Evolutionary conservation across 1,140 invertebrate species (phyloP), one percentile per base, ranked within the genome.

Genomic region (Drosophila auraria): DNA sequence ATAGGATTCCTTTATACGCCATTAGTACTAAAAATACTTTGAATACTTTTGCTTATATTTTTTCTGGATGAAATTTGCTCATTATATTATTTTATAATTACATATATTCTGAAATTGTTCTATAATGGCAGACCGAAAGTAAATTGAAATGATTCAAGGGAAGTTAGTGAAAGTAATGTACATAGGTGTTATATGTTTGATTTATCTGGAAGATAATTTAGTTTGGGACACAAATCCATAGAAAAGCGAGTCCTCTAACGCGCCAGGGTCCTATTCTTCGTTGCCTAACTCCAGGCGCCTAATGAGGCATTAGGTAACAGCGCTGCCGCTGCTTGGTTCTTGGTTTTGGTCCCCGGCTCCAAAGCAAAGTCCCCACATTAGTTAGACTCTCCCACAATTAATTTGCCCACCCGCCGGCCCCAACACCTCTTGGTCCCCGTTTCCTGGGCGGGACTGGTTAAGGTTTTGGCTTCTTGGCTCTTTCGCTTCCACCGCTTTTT

Each of bases 331-430:
- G 27, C n/a, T n/a, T n/a, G n/a, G n/a, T n/a, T n/a, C 54, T 40
- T 38, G 53, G 30, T 38, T 38, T 40, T 20, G 15, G 42, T n/a
- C n/a, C 25, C 3, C 36, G 25, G 60, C 38, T 33, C 49, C 23
- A 9, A 20, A 54, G 44, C 47, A 49, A 44, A 58, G 54, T 58
- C 69, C 60, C 53, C 64, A 74, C 83, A 86, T 86, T 86, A 83
- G 83, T 87, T 82, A 70, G 83, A 72, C 81, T 80, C 77, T 58
- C 64, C 33, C 80, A 60, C 83, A 87, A 87, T 89, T 87, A 87
- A 87, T 87, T 87, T 74, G 51, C 33, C 70, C 47, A 14, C 50
- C 61, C 44, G 30, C n/a, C 25, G 15, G 3, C 20, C 5, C 36
- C 9, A 40, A 17, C 38, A 61, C 17, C 66, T 25, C 59, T 57